Evolutionary conservation across 2,888 invertebrate genomes (phyloP).

Genomic region (Acanthoscelides obtectus): DNA sequence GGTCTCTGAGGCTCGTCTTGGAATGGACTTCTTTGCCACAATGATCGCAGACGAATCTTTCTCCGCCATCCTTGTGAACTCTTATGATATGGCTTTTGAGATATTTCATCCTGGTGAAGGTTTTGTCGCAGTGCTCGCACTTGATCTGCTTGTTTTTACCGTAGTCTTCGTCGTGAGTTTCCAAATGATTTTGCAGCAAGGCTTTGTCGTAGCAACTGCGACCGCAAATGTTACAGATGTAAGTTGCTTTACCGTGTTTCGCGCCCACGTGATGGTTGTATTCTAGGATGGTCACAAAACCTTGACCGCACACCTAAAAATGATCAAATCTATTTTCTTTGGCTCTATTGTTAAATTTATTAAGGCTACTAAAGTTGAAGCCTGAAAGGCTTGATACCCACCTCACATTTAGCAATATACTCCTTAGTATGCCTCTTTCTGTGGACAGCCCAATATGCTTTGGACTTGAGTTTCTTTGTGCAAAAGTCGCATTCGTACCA

Average conservation of each 20-base stretch:
- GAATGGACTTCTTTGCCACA: conserved; percentile 38
- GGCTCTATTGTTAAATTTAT: too few species aligned
- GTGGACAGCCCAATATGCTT: conserved; percentile 46
- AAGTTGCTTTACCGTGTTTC: conserved; percentile 27
- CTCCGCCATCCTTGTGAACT: conserved; percentile 33
- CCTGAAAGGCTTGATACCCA: too few species aligned
- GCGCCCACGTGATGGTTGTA: conserved; percentile 32
- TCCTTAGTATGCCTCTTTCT: conserved; percentile 52
- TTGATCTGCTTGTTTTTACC: conserved; percentile 35
- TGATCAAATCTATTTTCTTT: too few species aligned
- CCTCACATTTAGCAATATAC: conserved; percentile 46
- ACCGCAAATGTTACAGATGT: conserved; percentile 31
- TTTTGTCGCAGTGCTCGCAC: conserved; percentile 34
- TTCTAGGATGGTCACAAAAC: conserved; percentile 34
- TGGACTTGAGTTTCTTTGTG: conserved; percentile 49
- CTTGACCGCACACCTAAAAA: conserved; percentile 24
- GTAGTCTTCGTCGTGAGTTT: conserved; percentile 23
- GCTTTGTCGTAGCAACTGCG: conserved; percentile 28
- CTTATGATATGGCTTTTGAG: conserved; percentile 31
- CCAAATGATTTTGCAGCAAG: conserved; percentile 28
- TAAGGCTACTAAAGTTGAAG: too few species aligned
- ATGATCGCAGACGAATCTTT: conserved; percentile 33
- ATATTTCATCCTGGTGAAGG: conserved; percentile 32
- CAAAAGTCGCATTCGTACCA: conserved; percentile 50
- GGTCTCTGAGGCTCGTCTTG: conserved; percentile 34